Percentiles rank a stretch among this genome's conserved stretches.
phyloP scores from a whole-genome alignment of 2,113 vertebrate species.

The Tenrec ecaudatus region DNA sequence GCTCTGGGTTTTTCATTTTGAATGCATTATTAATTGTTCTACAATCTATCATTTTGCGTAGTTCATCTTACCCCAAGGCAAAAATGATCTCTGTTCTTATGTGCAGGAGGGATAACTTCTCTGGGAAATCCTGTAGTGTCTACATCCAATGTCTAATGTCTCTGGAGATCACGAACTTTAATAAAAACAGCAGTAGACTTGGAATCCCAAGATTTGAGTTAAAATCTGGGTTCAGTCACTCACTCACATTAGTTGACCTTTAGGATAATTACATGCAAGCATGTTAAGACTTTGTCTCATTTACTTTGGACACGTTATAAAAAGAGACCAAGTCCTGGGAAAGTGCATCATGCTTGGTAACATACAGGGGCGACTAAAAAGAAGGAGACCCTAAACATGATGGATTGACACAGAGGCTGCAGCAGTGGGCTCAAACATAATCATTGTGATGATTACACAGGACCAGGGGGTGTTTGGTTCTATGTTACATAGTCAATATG shows the following conservation, averaged over 20 bases:
- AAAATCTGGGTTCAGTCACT: neutral
- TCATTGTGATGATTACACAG: no score
- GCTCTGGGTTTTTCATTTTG: neutral
- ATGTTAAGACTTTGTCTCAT: no score
- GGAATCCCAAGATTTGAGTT: conserved; percentile 21
- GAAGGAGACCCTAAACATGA: no score
- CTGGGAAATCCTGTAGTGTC: neutral
- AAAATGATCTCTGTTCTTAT: neutral
- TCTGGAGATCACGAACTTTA: neutral
- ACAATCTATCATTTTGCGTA: neutral
- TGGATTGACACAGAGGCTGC: no score
- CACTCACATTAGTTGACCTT: neutral
- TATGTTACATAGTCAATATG: no score
- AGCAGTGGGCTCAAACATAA: no score
- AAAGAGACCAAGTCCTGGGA: no score
- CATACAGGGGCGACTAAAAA: no score
- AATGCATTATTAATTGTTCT: neutral
- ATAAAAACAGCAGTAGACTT: neutral
- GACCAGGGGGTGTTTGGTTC: no score
- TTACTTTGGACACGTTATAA: no score
- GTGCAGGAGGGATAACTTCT: neutral
- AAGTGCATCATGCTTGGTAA: no score
- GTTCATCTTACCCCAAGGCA: conserved; percentile 33
- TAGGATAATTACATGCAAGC: neutral
- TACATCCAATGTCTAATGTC: neutral